Conservation (phyloP, 2,113 vertebrate species). For the Cygnus atratus region DNA sequence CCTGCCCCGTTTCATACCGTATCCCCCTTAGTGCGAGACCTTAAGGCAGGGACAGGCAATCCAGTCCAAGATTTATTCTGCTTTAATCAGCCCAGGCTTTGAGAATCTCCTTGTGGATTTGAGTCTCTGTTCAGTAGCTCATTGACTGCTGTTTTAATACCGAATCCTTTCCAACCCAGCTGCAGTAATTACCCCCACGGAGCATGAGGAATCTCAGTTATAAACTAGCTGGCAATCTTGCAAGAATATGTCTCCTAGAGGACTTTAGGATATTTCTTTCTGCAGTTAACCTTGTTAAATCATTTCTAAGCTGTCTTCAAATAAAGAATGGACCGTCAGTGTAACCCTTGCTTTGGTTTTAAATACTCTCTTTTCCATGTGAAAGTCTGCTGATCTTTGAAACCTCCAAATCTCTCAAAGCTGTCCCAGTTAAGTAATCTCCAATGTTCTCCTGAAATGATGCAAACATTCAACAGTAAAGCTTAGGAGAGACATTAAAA, state of each 20-base stretch:
- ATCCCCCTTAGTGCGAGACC: neutral
- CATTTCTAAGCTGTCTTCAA: conserved; percentile 47
- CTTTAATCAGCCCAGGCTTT: conserved; percentile 41
- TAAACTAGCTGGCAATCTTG: conserved; percentile 59
- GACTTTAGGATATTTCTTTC: conserved; percentile 53
- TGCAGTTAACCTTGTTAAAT: conserved; percentile 66
- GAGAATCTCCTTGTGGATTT: conserved; percentile 55
- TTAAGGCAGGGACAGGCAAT: neutral
- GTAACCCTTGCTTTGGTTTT: conserved; percentile 40
- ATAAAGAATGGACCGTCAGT: conserved; percentile 36
- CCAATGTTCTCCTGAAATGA: neutral
- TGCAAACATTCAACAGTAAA: neutral
- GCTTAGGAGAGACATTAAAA: neutral
- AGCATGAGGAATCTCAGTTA: conserved; percentile 61
- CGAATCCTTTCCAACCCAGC: conserved; percentile 38
- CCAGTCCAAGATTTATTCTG: conserved; percentile 57
- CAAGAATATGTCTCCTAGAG: conserved; percentile 60
- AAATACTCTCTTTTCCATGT: conserved; percentile 6
- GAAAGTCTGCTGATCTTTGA: neutral
- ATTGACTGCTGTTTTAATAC: conserved; percentile 55
- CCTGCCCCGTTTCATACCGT: neutral
- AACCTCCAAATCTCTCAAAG: conserved; percentile 10
- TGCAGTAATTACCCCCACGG: conserved; percentile 56
- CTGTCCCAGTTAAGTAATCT: conserved; percentile 17
- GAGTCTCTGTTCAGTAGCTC: conserved; percentile 51